These are phyloP conservation scores for Cataglyphis livida DNA, from an alignment of 2,888 invertebrate species.

Conservation along the genomic window DNA sequence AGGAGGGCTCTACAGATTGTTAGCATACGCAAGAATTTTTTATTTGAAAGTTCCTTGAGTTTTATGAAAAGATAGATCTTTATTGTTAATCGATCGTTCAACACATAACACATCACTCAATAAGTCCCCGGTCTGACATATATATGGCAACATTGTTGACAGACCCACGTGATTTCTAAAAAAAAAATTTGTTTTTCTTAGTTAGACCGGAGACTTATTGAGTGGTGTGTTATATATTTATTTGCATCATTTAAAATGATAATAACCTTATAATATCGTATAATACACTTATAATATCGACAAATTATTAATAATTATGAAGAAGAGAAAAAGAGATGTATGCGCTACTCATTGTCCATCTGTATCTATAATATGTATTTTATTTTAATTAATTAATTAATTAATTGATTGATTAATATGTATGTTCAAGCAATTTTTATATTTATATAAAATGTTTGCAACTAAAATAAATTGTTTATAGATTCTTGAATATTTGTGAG, in stretches of 20 bases:
- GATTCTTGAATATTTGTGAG: not conserved
- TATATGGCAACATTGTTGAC: too few relatives aligned
- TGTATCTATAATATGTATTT: not conserved
- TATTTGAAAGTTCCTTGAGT: conserved; percentile 47
- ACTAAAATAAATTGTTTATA: not conserved
- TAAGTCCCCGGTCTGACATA: too few relatives aligned
- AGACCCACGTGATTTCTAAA: too few relatives aligned
- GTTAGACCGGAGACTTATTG: too few relatives aligned
- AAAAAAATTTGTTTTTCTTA: too few relatives aligned
- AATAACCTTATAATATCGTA: not conserved
- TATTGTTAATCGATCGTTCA: conserved; percentile 44
- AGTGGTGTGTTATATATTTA: not conserved
- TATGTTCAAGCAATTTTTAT: not conserved
- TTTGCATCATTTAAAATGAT: not conserved
- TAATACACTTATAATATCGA: not conserved
- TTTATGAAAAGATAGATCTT: conserved; percentile 43
- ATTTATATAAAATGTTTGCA: not conserved
- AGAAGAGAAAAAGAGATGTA: not conserved
- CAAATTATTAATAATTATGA: not conserved
- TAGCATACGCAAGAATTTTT: conserved; percentile 39
- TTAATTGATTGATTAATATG: too few relatives aligned
- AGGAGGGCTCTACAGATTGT: conserved; percentile 46
- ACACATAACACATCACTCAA: not conserved
- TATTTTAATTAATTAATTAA: conserved; percentile 7
- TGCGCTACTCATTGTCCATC: too few relatives aligned